Evolutionary conservation across 37 sponge, comb jelly and placozoan genomes (phyloP).

Genomic region (Ianthella basta): DNA sequence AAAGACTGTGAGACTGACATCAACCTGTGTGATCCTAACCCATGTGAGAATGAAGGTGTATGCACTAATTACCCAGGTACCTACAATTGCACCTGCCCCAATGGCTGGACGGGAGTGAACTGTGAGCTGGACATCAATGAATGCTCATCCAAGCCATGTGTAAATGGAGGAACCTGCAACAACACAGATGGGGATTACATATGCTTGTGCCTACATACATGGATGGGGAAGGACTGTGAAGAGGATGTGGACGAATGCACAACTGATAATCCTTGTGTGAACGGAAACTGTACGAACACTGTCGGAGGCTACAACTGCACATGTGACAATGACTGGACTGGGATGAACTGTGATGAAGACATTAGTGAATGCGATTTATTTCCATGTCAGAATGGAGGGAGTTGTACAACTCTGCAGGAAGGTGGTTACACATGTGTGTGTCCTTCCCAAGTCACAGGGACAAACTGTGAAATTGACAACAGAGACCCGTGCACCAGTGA

Average conservation of each 20-base stretch:
- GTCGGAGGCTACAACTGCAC: too few relatives aligned
- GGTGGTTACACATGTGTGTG: conserved; percentile 7
- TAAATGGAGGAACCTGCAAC: conserved; percentile 20
- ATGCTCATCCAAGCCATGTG: neutral
- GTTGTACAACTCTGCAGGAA: conserved; percentile 3
- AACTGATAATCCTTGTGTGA: neutral
- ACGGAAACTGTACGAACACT: neutral
- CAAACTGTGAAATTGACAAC: neutral
- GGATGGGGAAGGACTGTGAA: conserved; percentile 23
- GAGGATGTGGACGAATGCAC: conserved; percentile 11
- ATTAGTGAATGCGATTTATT: conserved; percentile 58
- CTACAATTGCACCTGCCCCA: conserved; percentile 19
- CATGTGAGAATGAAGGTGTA: neutral
- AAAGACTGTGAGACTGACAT: neutral
- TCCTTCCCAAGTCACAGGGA: neutral
- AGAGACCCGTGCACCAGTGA: neutral
- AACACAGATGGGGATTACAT: neutral
- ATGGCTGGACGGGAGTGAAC: conserved; percentile 12
- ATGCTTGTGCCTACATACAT: neutral
- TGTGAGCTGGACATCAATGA: conserved; percentile 33
- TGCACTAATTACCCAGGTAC: neutral
- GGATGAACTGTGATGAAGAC: conserved; percentile 42
- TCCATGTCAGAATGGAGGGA: conserved; percentile 30
- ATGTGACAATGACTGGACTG: conserved; percentile 42
- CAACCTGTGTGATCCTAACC: neutral